These are phyloP conservation scores for Liopterus haemorrhoidalis DNA, from an alignment of 2,888 invertebrate genomes.

Conservation along the genomic window DNA sequence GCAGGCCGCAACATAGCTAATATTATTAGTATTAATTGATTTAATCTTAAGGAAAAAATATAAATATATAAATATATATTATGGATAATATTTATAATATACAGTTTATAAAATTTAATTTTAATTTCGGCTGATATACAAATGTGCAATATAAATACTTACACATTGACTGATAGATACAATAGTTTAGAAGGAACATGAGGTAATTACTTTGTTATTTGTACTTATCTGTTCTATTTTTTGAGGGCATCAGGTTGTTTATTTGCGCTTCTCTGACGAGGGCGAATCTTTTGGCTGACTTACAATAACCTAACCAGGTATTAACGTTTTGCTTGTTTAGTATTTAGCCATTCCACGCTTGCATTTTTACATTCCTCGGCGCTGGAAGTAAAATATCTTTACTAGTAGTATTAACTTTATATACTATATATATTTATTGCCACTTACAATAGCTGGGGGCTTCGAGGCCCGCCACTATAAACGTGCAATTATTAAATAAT, in stretches of 20 bases:
- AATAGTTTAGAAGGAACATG: conserved; percentile 35
- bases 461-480: no score
- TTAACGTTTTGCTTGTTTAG: conserved; percentile 15
- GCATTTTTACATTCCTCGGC: conserved; percentile 42
- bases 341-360: conserved; percentile 42
- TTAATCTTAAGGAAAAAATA: conserved; percentile 34
- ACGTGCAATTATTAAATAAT: no score
- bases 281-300: no score
- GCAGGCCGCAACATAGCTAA: conserved; percentile 44
- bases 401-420: conserved; percentile 3
- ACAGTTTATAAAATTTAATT: conserved; percentile 30
- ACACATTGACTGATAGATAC: conserved; percentile 44
- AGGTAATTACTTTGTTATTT: conserved; percentile 30
- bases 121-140: conserved; percentile 43
- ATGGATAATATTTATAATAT: conserved; percentile 45
- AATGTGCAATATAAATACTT: conserved; percentile 44
- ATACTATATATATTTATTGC: conserved; percentile 2
- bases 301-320: not conserved
- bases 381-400: conserved; percentile 38
- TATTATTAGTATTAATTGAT: conserved; percentile 44
- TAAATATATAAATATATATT: conserved; percentile 39
- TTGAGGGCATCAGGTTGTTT: conserved; percentile 18
- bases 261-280: conserved; percentile 12
- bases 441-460: no score
- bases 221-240: conserved; percentile 31